Percentiles rank a stretch among this genome's conserved stretches.
Evolutionary conservation across 2,113 vertebrate genomes (phyloP).

Genomic region (Colossoma macropomum): DNA sequence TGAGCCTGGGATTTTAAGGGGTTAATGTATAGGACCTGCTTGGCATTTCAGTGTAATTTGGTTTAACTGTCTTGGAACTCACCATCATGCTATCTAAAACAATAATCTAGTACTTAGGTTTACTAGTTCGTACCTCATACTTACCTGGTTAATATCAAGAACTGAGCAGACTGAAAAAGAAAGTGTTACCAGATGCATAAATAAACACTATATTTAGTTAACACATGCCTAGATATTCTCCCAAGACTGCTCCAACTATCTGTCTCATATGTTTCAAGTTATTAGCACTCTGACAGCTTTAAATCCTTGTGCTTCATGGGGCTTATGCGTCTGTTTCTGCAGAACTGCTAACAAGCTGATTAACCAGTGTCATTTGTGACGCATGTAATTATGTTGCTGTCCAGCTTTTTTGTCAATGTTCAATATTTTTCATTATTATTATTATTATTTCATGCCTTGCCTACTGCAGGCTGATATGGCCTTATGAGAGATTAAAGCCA

Average conservation of each 20-base stretch:
- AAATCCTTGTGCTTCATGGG: constrained; percentile 42
- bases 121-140: no score
- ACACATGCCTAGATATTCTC: not conserved
- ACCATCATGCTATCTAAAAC: no score
- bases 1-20: no score
- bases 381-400: constrained; percentile 63
- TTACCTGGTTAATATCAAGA: no score
- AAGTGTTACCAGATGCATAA: no score
- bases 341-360: constrained; percentile 63
- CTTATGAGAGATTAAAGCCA: constrained; percentile 68
- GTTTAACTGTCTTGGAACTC: no score
- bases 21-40: no score
- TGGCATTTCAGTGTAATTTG: no score
- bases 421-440: constrained; percentile 41
- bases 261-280: constrained; percentile 2
- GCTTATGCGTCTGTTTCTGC: constrained; percentile 4
- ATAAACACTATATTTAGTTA: not conserved
- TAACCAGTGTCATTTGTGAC: constrained; percentile 63
- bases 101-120: no score
- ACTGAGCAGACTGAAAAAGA: no score
- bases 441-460: constrained; percentile 52
- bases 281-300: constrained; percentile 27
- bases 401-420: constrained; percentile 41
- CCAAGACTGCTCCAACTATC: no score
- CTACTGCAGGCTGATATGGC: constrained; percentile 46